Conservation (phyloP, 2,113 vertebrate genomes). For the Microcebus griseorufus region DNA sequence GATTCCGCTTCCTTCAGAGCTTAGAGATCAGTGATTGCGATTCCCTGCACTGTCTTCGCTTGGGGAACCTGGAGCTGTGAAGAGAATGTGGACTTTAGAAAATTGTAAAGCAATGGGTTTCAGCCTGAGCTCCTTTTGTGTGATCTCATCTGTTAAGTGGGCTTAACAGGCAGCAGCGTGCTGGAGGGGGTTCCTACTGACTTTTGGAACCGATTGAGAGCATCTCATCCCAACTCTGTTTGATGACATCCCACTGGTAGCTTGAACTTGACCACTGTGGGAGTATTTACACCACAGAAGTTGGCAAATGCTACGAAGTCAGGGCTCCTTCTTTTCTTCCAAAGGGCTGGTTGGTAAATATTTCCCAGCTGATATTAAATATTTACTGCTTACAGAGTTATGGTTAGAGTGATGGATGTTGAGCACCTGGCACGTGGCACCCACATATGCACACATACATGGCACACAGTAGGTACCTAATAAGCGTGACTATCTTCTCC, state of each 20-base stretch:
- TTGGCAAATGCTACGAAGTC: neutral
- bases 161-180: neutral
- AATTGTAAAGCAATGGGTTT: neutral
- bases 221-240: neutral
- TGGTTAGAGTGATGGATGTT: neutral
- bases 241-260: neutral
- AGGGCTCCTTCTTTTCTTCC: neutral
- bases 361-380: neutral
- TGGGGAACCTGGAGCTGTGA: neutral
- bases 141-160: neutral
- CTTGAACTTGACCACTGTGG: neutral
- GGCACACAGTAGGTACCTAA: neutral
- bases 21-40: neutral
- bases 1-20: neutral
- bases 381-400: neutral
- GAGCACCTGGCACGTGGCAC: neutral
- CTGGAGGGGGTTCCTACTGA: neutral
- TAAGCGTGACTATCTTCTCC: neutral
- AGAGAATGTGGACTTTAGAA: neutral
- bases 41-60: neutral
- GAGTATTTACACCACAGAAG: neutral
- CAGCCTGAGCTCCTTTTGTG: neutral
- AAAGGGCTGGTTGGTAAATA: neutral
- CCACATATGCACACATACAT: neutral
- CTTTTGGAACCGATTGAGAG: rapidly evolving